Evolutionary conservation across 2,888 invertebrate genomes (phyloP).

Genomic region (Dolichomitus sp.): DNA sequence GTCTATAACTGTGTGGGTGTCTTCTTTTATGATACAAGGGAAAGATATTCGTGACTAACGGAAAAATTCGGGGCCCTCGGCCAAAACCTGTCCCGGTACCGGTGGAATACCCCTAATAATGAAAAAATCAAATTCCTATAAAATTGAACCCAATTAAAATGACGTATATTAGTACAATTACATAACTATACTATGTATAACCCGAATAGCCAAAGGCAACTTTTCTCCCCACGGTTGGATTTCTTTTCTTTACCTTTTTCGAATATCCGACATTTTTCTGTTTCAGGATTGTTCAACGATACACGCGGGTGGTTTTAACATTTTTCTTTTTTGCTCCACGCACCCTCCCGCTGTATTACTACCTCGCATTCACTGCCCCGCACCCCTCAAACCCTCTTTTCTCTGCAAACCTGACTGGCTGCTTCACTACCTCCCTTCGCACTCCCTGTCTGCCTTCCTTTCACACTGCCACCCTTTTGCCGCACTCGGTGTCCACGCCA

Average conservation of each 20-base stretch:
- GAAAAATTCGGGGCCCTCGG: too few relatives aligned
- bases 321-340: background rate
- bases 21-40: too few relatives aligned
- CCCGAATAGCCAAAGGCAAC: background rate
- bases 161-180: too few relatives aligned
- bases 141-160: too few relatives aligned
- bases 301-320: background rate
- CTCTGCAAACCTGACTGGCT: conserved; percentile 67
- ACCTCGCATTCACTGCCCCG: conserved; percentile 36
- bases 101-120: too few relatives aligned
- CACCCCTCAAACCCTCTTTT: conserved; percentile 18
- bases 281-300: conserved; percentile 35
- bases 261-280: conserved; percentile 17
- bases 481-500: conserved; percentile 66
- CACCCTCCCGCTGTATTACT: conserved; percentile 32
- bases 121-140: too few relatives aligned
- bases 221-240: background rate
- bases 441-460: conserved; percentile 43
- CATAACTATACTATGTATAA: too few relatives aligned
- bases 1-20: too few relatives aligned
- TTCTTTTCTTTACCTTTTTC: background rate
- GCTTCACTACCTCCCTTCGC: conserved; percentile 45
- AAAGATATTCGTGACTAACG: too few relatives aligned
- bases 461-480: conserved; percentile 61
- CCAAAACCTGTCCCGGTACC: too few relatives aligned